Conservation (phyloP, 2,888 invertebrate species). For the Leucophora obtusa region DNA sequence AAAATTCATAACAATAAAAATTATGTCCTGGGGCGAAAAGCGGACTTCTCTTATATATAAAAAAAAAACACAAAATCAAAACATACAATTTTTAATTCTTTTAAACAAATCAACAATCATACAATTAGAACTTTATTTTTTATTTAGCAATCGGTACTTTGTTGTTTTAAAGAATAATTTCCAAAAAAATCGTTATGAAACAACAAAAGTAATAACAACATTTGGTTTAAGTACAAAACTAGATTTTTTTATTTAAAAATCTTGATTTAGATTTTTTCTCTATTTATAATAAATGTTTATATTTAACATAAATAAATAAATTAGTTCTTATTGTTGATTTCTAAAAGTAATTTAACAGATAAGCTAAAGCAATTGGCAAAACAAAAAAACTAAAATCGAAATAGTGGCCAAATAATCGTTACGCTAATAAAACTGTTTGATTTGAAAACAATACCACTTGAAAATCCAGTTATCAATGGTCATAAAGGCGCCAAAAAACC, state of each 20-base stretch:
- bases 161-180: conserved; percentile 13
- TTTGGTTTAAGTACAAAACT: conserved; percentile 41
- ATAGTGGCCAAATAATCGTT: conserved; percentile 50
- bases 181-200: neutral
- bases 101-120: conserved; percentile 55
- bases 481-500: conserved; percentile 54
- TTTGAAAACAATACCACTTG: conserved; percentile 53
- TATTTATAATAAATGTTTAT: conserved; percentile 59
- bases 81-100: conserved; percentile 8
- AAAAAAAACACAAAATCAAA: conserved; percentile 22
- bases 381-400: neutral
- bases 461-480: conserved; percentile 61
- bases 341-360: conserved; percentile 66
- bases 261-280: conserved; percentile 47
- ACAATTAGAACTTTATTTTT: conserved; percentile 48
- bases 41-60: conserved; percentile 36
- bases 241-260: conserved; percentile 48
- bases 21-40: conserved; percentile 55
- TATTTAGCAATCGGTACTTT: conserved; percentile 20
- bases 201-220: conserved; percentile 24
- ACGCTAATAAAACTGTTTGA: conserved; percentile 49
- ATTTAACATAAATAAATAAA: conserved; percentile 65
- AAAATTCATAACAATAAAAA: conserved; percentile 40
- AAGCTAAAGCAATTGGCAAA: conserved; percentile 46
- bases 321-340: conserved; percentile 66